These are phyloP conservation scores for Picus viridis DNA, from an alignment of 2,797 vertebrate genomes.

Conservation along the genomic window DNA sequence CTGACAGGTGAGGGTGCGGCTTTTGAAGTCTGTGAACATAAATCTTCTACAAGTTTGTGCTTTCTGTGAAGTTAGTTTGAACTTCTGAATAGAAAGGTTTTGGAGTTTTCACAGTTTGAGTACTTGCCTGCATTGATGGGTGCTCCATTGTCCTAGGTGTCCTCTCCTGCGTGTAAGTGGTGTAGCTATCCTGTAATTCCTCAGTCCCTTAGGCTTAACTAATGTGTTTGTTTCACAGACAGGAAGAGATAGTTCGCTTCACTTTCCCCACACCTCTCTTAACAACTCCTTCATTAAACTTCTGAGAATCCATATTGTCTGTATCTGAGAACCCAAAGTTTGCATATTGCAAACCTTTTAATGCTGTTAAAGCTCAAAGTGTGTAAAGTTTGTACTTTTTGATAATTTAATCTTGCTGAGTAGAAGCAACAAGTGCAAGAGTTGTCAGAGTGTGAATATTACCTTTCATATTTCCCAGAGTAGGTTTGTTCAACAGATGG, in stretches of 20 bases:
- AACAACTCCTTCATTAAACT: background rate
- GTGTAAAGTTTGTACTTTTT: background rate
- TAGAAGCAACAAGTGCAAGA: background rate
- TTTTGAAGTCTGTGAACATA: background rate
- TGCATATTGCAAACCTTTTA: background rate
- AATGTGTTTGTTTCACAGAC: background rate
- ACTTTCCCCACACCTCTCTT: background rate
- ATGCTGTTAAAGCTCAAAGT: background rate
- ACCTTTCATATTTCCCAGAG: background rate
- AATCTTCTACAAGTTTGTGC: background rate
- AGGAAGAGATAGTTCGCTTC: background rate
- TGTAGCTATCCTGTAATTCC: background rate
- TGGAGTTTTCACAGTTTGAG: background rate
- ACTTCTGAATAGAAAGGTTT: background rate
- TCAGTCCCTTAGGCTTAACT: background rate
- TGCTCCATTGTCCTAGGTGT: background rate
- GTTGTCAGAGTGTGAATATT: background rate
- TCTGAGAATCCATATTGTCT: background rate
- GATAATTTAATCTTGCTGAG: background rate
- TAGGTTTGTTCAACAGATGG: background rate
- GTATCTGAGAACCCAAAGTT: background rate
- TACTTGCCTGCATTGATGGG: background rate
- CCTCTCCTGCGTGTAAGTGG: background rate
- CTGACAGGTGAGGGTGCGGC: conserved; percentile 85
- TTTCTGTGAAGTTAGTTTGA: background rate